These are phyloP conservation scores for Lycodopsis pacificus DNA, from an alignment of 2,797 vertebrate genomes.

Conservation along the genomic window DNA sequence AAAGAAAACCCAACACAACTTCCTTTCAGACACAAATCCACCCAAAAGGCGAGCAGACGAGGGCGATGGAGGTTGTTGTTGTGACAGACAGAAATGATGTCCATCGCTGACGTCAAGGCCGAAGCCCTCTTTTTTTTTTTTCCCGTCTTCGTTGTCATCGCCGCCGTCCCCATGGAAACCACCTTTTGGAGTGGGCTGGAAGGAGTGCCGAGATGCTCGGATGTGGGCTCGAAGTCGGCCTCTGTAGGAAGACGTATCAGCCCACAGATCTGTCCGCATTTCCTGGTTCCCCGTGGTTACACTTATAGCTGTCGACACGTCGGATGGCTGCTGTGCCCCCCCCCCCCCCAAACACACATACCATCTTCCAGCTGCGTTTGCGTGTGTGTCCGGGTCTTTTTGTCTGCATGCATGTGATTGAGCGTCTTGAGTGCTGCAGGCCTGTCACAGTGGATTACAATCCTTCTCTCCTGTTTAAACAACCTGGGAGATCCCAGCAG, in stretches of 20 bases:
- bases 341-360: neutral
- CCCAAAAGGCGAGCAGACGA: neutral
- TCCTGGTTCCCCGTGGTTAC: slow-evolving; percentile 56
- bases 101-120: slow-evolving; percentile 45
- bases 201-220: slow-evolving; percentile 32
- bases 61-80: slow-evolving; percentile 22
- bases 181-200: slow-evolving; percentile 31
- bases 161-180: slow-evolving; percentile 58
- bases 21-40: neutral
- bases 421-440: slow-evolving; percentile 53
- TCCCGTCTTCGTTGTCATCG: neutral
- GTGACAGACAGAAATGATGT: slow-evolving; percentile 32
- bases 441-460: slow-evolving; percentile 73
- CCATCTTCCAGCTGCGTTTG: slow-evolving; percentile 12
- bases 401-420: slow-evolving; percentile 30
- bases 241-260: slow-evolving; percentile 45
- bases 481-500: slow-evolving; percentile 68
- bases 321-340: slow-evolving; percentile 27
- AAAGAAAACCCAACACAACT: neutral
- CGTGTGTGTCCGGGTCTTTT: slow-evolving; percentile 9
- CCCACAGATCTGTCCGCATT: slow-evolving; percentile 53
- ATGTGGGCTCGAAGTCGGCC: slow-evolving; percentile 35
- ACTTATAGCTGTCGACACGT: slow-evolving; percentile 66
- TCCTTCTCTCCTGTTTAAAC: slow-evolving; percentile 75
- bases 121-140: neutral